A percentile compares a stretch with the other conserved stretches of the same genome.
phyloP scores from a whole-genome alignment of 2,888 invertebrate species.

The Steinernema hermaphroditum region DNA sequence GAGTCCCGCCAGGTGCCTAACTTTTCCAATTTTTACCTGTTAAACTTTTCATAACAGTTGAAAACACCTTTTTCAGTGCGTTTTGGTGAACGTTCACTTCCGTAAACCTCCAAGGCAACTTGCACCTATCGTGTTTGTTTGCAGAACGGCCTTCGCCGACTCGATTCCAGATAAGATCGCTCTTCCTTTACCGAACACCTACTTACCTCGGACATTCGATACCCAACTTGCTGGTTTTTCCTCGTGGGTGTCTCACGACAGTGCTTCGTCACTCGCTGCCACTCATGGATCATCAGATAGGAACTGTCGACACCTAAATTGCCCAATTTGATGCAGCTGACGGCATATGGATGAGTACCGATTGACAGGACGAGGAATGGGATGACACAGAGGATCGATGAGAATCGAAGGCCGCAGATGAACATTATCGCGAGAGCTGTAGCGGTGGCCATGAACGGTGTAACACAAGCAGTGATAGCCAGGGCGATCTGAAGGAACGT shows the following conservation, averaged over 20 bases:
- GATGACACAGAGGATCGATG: constrained; percentile 62
- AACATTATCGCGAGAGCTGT: constrained; percentile 62
- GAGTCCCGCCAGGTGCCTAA: constrained; percentile 43
- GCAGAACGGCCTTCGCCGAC: too few species aligned
- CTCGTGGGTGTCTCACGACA: constrained; percentile 56
- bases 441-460: constrained; percentile 60
- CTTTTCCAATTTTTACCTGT: too few species aligned
- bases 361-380: constrained; percentile 61
- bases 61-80: too few species aligned
- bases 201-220: constrained; percentile 55
- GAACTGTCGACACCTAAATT: constrained; percentile 57
- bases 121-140: too few species aligned
- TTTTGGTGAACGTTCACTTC: too few species aligned
- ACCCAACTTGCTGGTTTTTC: constrained; percentile 57
- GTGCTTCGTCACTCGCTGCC: constrained; percentile 63
- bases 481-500: constrained; percentile 49
- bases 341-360: constrained; percentile 39
- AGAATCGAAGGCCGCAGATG: constrained; percentile 56
- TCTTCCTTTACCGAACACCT: too few species aligned
- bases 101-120: too few species aligned
- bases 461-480: constrained; percentile 59
- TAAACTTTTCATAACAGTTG: too few species aligned
- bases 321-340: background rate
- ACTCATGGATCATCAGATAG: constrained; percentile 65
- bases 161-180: too few species aligned